These are phyloP conservation scores for Conomelus anceps DNA, from an alignment of 2,888 invertebrate genomes.

Conservation along the genomic window DNA sequence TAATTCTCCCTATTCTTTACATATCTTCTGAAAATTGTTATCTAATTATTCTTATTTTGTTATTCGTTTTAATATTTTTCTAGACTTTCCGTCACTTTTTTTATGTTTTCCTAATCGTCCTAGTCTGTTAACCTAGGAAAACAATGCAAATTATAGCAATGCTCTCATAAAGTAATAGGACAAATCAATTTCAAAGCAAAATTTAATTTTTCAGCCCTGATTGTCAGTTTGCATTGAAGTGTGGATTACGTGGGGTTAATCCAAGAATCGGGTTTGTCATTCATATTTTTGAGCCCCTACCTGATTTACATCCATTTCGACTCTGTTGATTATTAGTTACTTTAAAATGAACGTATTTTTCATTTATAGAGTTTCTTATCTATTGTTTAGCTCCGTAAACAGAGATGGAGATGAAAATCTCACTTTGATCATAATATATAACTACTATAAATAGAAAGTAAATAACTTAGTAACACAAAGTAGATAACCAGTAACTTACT, in stretches of 20 bases:
- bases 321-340: neutral
- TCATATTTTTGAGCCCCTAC: neutral
- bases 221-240: neutral
- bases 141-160: no score
- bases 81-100: no score
- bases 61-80: no score
- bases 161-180: no score
- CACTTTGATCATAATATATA: neutral
- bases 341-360: neutral
- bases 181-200: neutral
- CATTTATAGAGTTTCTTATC: neutral
- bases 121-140: no score
- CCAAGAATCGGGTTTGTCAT: neutral
- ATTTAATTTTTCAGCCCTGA: neutral
- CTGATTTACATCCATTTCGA: neutral
- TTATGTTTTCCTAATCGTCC: no score
- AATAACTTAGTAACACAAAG: neutral
- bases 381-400: neutral
- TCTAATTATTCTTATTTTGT: no score
- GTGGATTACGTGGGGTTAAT: neutral
- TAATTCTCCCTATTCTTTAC: no score
- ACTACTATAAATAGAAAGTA: neutral
- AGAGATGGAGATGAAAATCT: neutral
- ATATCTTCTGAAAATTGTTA: no score
- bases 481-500: no score